Evolutionary conservation across 2,888 invertebrate species (phyloP).

Genomic region (Agrilus biguttatus): DNA sequence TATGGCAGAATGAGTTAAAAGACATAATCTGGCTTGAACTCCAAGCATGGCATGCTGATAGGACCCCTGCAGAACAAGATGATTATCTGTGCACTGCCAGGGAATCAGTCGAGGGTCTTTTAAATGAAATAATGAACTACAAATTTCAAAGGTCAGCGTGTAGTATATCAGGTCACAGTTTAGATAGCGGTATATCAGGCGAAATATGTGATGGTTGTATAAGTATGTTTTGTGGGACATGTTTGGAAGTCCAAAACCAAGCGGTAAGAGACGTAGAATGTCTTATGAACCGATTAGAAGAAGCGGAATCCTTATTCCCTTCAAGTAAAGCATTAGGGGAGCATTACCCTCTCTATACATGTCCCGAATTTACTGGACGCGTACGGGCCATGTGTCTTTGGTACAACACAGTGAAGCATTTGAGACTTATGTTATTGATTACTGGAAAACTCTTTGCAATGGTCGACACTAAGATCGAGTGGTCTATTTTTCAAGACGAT

Average conservation of each 20-base stretch:
- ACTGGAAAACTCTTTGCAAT: constrained; percentile 50
- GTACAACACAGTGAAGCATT: constrained; percentile 79
- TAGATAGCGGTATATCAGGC: constrained; percentile 25
- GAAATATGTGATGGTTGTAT: constrained; percentile 50
- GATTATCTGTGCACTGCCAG: constrained; percentile 59
- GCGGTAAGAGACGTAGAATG: constrained; percentile 62
- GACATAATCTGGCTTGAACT: constrained; percentile 87
- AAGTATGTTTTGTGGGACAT: constrained; percentile 54
- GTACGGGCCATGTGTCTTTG: constrained; percentile 78
- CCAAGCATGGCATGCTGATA: constrained; percentile 68
- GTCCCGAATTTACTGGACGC: constrained; percentile 47
- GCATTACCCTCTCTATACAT: constrained; percentile 56
- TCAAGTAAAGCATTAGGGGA: constrained; percentile 65
- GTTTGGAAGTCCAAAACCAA: constrained; percentile 54
- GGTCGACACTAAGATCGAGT: constrained; percentile 19
- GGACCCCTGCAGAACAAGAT: constrained; percentile 64
- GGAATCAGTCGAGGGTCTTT: constrained; percentile 51
- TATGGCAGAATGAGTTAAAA: constrained; percentile 79
- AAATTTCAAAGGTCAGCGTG: constrained; percentile 33
- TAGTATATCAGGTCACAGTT: constrained; percentile 18
- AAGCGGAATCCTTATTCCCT: constrained; percentile 69
- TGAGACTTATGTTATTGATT: constrained; percentile 65
- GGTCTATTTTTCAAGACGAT: constrained; percentile 1
- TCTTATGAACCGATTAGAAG: constrained; percentile 56
- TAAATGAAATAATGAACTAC: constrained; percentile 64